Evolutionary conservation across 1,140 invertebrate genomes (phyloP), one percentile per base, ranked within the genome.

Genomic region (Macrobrachium nipponense): DNA sequence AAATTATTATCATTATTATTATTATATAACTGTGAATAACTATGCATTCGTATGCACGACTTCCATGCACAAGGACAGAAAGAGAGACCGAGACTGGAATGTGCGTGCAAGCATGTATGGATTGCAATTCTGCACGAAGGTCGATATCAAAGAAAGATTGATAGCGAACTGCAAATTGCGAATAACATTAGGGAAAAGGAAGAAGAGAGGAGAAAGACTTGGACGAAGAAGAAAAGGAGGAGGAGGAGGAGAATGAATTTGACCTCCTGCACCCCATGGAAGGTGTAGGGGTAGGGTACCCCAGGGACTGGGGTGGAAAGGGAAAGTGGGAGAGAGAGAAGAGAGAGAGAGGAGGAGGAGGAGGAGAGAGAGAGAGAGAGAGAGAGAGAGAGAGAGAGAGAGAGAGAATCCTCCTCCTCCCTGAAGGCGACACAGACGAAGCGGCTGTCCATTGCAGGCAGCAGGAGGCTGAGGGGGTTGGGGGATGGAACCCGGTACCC

Each of bases 401-500:
- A 58, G 75, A 78, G 75, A 60, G 0, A 27, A 78, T 18, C 44
- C 5, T 2, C 43, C 12, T 20, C 20, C 17, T 78, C 23, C 23
- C 23, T 73, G 27, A 36, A 75, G 44, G 75, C 14, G 82, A 77
- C 72, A 78, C 73, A 51, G 82, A 78, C 27, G 7, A 62, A 78
- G 82, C 51, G 75, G 36, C 12, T 7, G 73, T 5, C 62, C 44
- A 73, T 82, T 59, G 66, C 80, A 72, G 11, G 8, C 51, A 12
- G 51, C 0, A 51, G 27, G 27, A 36, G 27, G 27, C 1, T 1
- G 27, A 51, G 51, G 51, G n/a, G 68, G 12, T 15, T 1, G 7
- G 17, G 12, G 68, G 68, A 36, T 27, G 23, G 18, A 2, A 17
- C 17, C 12, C n/a, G 23, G 36, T 66, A 27, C n/a, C 61, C 61